Conservation (phyloP, 1,140 invertebrate species). For the Drosophila bocki region DNA sequence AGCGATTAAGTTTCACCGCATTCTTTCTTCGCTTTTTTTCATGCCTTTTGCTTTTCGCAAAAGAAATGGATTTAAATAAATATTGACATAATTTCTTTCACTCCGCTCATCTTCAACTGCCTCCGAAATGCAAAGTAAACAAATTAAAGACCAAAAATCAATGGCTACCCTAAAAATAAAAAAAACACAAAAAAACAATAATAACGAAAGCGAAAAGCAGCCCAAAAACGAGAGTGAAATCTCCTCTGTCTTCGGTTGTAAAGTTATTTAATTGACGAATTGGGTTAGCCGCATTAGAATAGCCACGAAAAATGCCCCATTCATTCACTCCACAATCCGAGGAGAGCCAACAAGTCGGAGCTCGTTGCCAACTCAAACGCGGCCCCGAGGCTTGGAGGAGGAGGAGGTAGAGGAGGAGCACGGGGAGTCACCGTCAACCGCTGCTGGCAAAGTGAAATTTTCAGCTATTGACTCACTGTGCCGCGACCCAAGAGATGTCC, state of each 20-base stretch:
- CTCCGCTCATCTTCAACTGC: slow-evolving; percentile 16
- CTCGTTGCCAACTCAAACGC: slow-evolving; percentile 20
- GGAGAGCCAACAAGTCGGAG: slow-evolving; percentile 28
- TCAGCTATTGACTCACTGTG: slow-evolving; percentile 51
- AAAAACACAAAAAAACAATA: slow-evolving; percentile 4
- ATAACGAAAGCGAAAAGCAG: slow-evolving; percentile 20
- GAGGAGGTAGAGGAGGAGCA: background rate
- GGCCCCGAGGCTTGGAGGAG: background rate
- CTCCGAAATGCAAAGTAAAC: slow-evolving; percentile 39
- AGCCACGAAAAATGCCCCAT: background rate
- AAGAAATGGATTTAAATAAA: slow-evolving; percentile 83
- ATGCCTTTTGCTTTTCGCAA: slow-evolving; percentile 37
- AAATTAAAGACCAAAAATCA: slow-evolving; percentile 41
- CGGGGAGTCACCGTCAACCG: slow-evolving; percentile 31
- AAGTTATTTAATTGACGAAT: slow-evolving; percentile 75
- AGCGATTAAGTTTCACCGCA: slow-evolving; percentile 77
- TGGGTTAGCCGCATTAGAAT: slow-evolving; percentile 58
- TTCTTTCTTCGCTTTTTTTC: slow-evolving; percentile 23
- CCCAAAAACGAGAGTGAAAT: slow-evolving; percentile 79
- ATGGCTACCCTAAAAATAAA: slow-evolving; percentile 20
- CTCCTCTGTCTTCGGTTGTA: slow-evolving; percentile 20
- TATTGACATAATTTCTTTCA: slow-evolving; percentile 81
- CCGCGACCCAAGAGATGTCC: slow-evolving; percentile 39
- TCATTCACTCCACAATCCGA: slow-evolving; percentile 20
- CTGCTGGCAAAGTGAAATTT: slow-evolving; percentile 53